Base-by-base conservation (phyloP, 2,797 vertebrate species). In the Helostoma temminkii region DNA sequence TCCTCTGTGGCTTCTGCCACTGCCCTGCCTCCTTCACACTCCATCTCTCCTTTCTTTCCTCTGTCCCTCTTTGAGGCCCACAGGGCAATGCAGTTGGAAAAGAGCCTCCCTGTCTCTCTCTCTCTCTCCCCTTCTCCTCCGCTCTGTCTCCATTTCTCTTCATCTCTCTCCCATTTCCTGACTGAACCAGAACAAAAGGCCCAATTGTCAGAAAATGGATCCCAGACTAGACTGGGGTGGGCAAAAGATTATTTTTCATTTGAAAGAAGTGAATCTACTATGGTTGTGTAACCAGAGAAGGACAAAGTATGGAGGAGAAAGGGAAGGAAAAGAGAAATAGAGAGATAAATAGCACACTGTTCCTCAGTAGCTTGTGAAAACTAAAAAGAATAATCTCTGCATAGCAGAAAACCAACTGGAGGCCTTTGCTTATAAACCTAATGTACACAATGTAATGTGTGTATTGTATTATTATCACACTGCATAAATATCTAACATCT, bases 141-240 rank as follows among this genome's bases (percentile, higher is more conserved):
- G 52, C 66, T 30, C 25, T 34, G 36, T 54, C 45, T 1, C 37
- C 42, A 19, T 55, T 5, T 56, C 19, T 66, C 50, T 47, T 61
- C 9, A 78, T 61, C 71, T 66, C 63, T 62, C 55, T 75, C 76
- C 71, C 81, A 81, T 87, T 90, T 89, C 84, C 82, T 88, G 85
- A 74, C 78, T 72, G 49, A 39, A 85, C 60, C 80, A 81, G 84
- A 92, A 94, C 92, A 95, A 94, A 94, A 92, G 82, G 52, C 52
- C 74, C 74, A 84, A 90, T 93, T 95, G 93, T 94, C 68, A 81
- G 87, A 75, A 91, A 92, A 92, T 90, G 80, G 86, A 88, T 93
- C 82, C 82, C 91, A 91, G 89, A 87, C 73, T 54, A 11, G 21
- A 48, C 75, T 58, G 67, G 77, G 80, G 85, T 64, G 64, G 42